These are phyloP conservation scores for Marmota flaviventris DNA, from an alignment of 2,113 vertebrate genomes.

Conservation along the genomic window DNA sequence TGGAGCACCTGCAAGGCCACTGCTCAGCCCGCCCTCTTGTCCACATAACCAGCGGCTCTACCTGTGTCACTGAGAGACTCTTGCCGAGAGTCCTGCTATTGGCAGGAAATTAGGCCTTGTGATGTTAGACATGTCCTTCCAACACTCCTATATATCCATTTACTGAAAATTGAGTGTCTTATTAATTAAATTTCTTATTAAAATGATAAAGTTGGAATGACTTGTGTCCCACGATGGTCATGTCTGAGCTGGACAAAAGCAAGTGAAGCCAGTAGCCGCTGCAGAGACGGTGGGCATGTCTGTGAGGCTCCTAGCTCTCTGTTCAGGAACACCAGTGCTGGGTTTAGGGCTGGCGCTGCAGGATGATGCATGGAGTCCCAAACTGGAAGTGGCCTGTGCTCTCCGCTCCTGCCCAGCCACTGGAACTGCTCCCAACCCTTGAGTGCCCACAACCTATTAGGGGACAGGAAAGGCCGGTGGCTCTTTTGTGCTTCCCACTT, in stretches of 20 bases:
- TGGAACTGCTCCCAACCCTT: conserved; percentile 36
- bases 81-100: too few species aligned
- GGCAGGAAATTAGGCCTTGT: too few species aligned
- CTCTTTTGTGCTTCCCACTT: conserved; percentile 44
- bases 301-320: background rate
- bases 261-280: background rate
- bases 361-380: conserved; percentile 72
- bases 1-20: background rate
- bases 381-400: conserved; percentile 77
- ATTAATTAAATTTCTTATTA: background rate
- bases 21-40: accelerated
- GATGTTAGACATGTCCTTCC: background rate
- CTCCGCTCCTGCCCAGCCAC: conserved; percentile 71
- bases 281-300: too few species aligned
- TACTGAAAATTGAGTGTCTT: background rate
- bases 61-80: background rate
- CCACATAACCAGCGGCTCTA: accelerated
- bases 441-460: background rate
- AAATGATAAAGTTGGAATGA: conserved; percentile 67
- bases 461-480: conserved; percentile 49
- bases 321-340: conserved; percentile 75
- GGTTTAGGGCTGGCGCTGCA: conserved; percentile 76
- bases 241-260: conserved; percentile 79
- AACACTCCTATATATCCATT: background rate
- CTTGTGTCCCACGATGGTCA: conserved; percentile 76